Base-by-base conservation (phyloP, 2,113 vertebrate genomes). In the Chaenogobius annularis region DNA sequence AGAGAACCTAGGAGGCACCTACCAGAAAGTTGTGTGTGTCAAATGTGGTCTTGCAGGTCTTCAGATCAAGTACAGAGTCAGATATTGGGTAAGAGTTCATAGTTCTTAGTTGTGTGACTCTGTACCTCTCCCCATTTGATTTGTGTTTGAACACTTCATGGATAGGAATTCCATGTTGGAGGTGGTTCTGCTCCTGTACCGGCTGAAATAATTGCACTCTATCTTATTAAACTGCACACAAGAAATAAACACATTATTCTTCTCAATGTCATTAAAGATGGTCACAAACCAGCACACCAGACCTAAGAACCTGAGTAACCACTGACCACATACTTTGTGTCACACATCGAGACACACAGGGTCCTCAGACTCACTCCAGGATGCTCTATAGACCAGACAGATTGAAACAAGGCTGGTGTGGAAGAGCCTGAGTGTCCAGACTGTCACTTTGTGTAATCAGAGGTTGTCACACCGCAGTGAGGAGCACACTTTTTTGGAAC, bases 371-470 rank as follows among this genome's bases (percentile, higher is more conserved):
- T 77, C 87, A 73, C 73, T 83, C 66, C 77, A 62, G 44, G 48
- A 46, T 20, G 23, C 65, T 52, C 62, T 61, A 69, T 79, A 71
- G 72, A 87, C 79, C 47, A 43, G 54, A 86, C 63, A 46, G 73
- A 75, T 71, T 40, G 75, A 74, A 78, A 78, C 71, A 85, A 76
- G 82, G 76, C 78, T 52, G 52, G 79, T 85, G 55, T 58, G 73
- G 84, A 90, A 86, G 83, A 88, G 80, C 83, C 70, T 50, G 68
- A 69, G 88, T 79, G 85, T 88, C 82, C 79, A 78, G 73, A 85
- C 85, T 86, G 83, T 89, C 89, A 88, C 83, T 80, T 78, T 44
- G 17, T 46, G 61, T 91, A 90, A 93, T 90, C 88, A 87, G 76
- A 75, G 81, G 78, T 88, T 87, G 87, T 80, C 89, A 85, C 64